Evolutionary conservation across 2,888 invertebrate genomes (phyloP).

Genomic region (Scaptomyza parva): DNA sequence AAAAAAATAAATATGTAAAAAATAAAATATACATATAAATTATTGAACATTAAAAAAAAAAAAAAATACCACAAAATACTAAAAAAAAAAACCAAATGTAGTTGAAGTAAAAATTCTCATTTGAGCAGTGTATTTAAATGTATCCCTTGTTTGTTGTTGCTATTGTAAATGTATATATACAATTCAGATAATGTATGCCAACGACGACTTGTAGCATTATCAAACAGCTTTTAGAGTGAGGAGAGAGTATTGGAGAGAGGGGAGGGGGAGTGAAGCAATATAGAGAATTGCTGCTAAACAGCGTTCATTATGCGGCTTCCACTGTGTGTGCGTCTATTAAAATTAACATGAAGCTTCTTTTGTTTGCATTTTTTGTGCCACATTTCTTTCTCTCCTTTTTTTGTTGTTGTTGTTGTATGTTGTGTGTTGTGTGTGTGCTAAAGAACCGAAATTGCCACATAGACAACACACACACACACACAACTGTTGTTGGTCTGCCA

Average conservation of each 20-base stretch:
- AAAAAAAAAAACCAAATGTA: too few relatives aligned
- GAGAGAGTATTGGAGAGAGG: too few relatives aligned
- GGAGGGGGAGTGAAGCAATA: neutral
- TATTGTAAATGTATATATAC: conserved; percentile 19
- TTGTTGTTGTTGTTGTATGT: conserved; percentile 4
- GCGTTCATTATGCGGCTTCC: conserved; percentile 63
- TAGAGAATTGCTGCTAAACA: conserved; percentile 56
- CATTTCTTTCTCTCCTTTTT: neutral
- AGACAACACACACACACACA: conserved; percentile 24
- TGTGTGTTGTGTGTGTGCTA: conserved; percentile 44
- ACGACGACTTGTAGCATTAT: conserved; percentile 64
- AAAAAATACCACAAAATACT: neutral
- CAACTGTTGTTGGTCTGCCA: conserved; percentile 66
- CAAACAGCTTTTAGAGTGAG: too few relatives aligned
- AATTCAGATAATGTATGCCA: conserved; percentile 42
- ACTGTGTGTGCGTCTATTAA: conserved; percentile 56
- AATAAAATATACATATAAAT: neutral
- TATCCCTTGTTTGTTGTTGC: conserved; percentile 16
- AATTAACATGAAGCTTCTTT: conserved; percentile 65
- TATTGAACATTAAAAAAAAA: neutral
- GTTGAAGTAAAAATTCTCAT: neutral
- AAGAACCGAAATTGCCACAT: conserved; percentile 67
- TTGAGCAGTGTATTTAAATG: conserved; percentile 8
- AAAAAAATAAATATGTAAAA: neutral
- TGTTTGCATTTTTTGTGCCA: conserved; percentile 21